Percentiles rank a stretch among this genome's conserved stretches.
phyloP scores from a whole-genome alignment of 2,797 vertebrate genomes.

The Enteromius thamalakanensis region DNA sequence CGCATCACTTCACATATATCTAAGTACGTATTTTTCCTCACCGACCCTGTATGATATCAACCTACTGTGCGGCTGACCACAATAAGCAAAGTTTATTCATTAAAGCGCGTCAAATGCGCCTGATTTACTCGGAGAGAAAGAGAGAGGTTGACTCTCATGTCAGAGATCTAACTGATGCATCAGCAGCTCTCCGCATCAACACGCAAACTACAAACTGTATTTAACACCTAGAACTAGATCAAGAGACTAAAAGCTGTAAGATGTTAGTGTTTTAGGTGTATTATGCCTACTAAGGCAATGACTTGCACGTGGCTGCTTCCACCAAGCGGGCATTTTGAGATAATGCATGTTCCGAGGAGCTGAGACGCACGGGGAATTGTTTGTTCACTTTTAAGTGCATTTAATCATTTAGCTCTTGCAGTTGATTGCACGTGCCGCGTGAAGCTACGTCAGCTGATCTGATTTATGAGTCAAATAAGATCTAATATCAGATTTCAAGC shows the following conservation, averaged over 20 bases:
- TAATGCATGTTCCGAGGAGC: conserved; percentile 52
- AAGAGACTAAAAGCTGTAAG: background rate
- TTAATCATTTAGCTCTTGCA: background rate
- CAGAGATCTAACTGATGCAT: background rate
- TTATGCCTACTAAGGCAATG: background rate
- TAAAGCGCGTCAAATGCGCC: background rate
- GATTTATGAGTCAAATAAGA: background rate
- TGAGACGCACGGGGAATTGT: background rate
- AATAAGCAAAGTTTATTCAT: background rate
- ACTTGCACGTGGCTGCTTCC: conserved; percentile 58
- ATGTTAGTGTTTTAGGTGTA: background rate
- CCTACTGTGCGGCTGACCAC: background rate
- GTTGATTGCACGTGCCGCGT: too few species aligned
- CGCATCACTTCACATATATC: background rate
- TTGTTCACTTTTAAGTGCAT: background rate
- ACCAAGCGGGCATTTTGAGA: conserved; percentile 62
- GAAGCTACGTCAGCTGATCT: background rate
- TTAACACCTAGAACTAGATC: background rate
- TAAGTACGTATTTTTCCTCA: background rate
- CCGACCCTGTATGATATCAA: background rate
- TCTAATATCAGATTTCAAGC: too few species aligned
- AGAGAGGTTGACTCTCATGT: background rate
- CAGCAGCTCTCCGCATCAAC: background rate
- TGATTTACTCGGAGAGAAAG: background rate
- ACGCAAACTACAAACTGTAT: background rate